These are phyloP conservation scores for Xenus cinereus DNA, from an alignment of 2,113 vertebrate genomes.

Conservation along the genomic window DNA sequence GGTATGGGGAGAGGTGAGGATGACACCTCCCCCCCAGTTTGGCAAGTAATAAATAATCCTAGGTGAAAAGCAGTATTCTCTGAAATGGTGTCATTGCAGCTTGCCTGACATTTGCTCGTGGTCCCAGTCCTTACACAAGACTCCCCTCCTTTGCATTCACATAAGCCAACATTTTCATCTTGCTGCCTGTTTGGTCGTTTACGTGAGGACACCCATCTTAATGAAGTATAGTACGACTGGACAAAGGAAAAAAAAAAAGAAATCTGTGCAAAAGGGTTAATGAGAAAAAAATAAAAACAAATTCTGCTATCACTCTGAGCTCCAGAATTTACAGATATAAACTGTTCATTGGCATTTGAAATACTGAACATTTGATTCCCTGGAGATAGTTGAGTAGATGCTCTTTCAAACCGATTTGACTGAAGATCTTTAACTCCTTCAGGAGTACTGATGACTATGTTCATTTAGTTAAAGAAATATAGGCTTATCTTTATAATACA, in stretches of 20 bases:
- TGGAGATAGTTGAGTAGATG: not conserved
- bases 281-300: not conserved
- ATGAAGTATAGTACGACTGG: not conserved
- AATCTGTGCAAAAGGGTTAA: not conserved
- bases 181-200: rapidly evolving
- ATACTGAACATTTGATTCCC: not conserved
- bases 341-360: not conserved
- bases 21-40: not conserved
- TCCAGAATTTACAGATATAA: not conserved
- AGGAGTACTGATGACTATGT: not conserved
- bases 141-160: not conserved
- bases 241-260: not conserved
- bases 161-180: rapidly evolving
- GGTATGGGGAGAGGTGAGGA: not conserved
- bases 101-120: not conserved
- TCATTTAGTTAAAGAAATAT: not conserved
- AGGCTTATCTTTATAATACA: not conserved
- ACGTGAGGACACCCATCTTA: rapidly evolving
- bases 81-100: not conserved
- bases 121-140: not conserved
- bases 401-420: not conserved
- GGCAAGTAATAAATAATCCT: not conserved
- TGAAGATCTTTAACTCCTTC: not conserved
- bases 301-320: not conserved
- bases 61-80: not conserved